Evolutionary conservation across 2,113 vertebrate genomes (phyloP), one percentile per base, ranked within the genome.

Genomic region (Nothocercus julius): DNA sequence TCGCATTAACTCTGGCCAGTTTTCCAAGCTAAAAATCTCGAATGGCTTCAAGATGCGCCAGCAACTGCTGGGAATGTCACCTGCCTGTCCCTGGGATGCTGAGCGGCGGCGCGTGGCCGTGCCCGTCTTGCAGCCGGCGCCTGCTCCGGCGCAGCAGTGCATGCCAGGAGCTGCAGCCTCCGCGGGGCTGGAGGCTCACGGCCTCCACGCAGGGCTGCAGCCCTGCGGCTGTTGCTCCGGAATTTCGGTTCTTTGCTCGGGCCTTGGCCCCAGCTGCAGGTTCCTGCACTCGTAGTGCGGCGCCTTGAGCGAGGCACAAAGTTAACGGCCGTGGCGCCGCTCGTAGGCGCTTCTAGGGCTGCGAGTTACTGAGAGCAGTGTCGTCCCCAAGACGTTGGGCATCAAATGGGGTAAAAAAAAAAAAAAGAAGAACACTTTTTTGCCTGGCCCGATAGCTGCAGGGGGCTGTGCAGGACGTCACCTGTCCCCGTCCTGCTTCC

Each of bases 171-270:
- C 42, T 15, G 42, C 42, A 44, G 12, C 42, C 42, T 44, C 42
- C 42, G 42, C 12, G 5, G 42, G 13, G 11, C 15, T n/a, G 42
- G 42, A 44, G 42, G 56, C 45, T 73, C 2, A 6, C 5, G 4
- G 40, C 51, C 1, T 40, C n/a, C 40, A 13, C 51, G 8, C 2
- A 6, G 49, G 36, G 36, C 36, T 36, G 36, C 42, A 15, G 42
- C 42, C 42, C 42, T 5, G 61, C 36, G 47, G 73, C 53, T 14
- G 1, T 13, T 4, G 62, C 40, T 68, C 68, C 49, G 1, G 7
- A 1, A 3, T 32, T 9, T 11, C 3, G 5, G 19, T 7, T 1
- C 36, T 59, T 34, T 6, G 62, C 69, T 74, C 19, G 0, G 36
- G 61, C 16, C 0, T 67, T 21, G 4, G 30, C 42, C 58, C 11